A percentile compares a stretch with the other conserved stretches of the same genome.
These are phyloP conservation scores for Gobionotothen gibberifrons DNA, from an alignment of 2,797 vertebrate genomes.

Conservation along the genomic window DNA sequence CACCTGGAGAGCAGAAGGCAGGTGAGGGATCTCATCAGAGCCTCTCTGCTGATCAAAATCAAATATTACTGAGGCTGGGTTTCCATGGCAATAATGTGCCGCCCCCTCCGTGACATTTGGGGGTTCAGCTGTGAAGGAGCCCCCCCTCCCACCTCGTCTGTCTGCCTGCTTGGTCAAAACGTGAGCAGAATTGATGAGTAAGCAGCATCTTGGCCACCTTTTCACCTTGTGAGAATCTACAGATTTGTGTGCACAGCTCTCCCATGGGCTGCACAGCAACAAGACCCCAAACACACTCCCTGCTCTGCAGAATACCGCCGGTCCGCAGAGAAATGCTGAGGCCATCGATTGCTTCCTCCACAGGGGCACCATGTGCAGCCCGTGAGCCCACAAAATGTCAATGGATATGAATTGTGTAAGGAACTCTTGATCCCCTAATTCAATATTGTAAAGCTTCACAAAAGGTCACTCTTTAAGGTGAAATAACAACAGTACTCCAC, in stretches of 20 bases:
- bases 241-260: constrained; percentile 38
- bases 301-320: constrained; percentile 24
- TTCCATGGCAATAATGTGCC: constrained; percentile 66
- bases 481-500: constrained; percentile 22
- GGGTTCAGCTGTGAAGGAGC: constrained; percentile 56
- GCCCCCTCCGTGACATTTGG: constrained; percentile 66
- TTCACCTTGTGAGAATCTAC: constrained; percentile 57
- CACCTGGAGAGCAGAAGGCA: constrained; percentile 45
- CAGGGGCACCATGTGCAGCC: constrained; percentile 53
- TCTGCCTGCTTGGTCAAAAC: constrained; percentile 39
- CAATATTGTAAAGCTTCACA: constrained; percentile 53
- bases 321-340: constrained; percentile 57
- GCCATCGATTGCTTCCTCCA: constrained; percentile 65
- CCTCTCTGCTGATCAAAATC: constrained; percentile 57
- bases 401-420: constrained; percentile 67
- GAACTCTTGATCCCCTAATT: constrained; percentile 67
- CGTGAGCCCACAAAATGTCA: constrained; percentile 65
- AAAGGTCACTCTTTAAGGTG: constrained; percentile 38
- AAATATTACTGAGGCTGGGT: constrained; percentile 67
- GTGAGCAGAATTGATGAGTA: constrained; percentile 68
- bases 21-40: constrained; percentile 41
- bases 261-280: constrained; percentile 34
- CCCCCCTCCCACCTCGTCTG: background rate
- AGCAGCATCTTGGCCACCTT: constrained; percentile 54
- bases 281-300: constrained; percentile 33